phyloP scores from a whole-genome alignment of 2,113 vertebrate genomes.

The Scortum barcoo region DNA sequence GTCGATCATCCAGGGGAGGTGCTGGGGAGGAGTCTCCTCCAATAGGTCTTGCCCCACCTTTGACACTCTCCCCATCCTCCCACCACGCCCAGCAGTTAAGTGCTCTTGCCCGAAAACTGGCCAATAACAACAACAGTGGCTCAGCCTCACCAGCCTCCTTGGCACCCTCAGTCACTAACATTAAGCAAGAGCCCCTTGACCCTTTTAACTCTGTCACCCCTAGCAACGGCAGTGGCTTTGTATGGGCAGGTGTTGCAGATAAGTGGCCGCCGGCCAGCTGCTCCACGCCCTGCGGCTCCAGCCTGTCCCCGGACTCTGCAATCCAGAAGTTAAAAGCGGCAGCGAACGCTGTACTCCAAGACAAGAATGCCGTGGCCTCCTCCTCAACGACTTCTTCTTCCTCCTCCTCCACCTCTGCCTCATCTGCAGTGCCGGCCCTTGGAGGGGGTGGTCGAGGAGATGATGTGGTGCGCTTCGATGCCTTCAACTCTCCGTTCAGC shows the following conservation, averaged over 20 bases:
- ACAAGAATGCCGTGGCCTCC: constrained; percentile 89
- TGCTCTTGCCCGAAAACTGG: constrained; percentile 95
- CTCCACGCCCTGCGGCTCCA: constrained; percentile 89
- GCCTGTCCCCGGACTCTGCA: constrained; percentile 96
- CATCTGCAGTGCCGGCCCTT: constrained; percentile 77
- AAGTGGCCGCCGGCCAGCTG: constrained; percentile 94
- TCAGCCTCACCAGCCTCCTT: constrained; percentile 83
- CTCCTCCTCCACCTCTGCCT: constrained; percentile 81
- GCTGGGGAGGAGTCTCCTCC: constrained; percentile 88
- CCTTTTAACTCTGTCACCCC: constrained; percentile 85
- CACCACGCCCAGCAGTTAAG: constrained; percentile 97
- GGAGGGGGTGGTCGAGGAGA: constrained; percentile 83
- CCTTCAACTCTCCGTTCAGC: constrained; percentile 96
- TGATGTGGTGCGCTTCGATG: constrained; percentile 93
- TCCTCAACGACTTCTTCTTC: constrained; percentile 82
- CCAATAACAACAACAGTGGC: constrained; percentile 86
- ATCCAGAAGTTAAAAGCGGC: constrained; percentile 98
- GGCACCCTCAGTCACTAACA: constrained; percentile 75
- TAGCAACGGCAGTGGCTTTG: constrained; percentile 89
- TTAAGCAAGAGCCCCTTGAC: constrained; percentile 86
- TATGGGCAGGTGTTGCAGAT: constrained; percentile 93
- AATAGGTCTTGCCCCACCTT: constrained; percentile 84
- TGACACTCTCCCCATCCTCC: constrained; percentile 92
- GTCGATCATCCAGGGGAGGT: constrained; percentile 84
- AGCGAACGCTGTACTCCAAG: constrained; percentile 97